Evolutionary conservation across 1,140 invertebrate genomes (phyloP), one percentile per base, ranked within the genome.

Genomic region (Eubasilissa regina): DNA sequence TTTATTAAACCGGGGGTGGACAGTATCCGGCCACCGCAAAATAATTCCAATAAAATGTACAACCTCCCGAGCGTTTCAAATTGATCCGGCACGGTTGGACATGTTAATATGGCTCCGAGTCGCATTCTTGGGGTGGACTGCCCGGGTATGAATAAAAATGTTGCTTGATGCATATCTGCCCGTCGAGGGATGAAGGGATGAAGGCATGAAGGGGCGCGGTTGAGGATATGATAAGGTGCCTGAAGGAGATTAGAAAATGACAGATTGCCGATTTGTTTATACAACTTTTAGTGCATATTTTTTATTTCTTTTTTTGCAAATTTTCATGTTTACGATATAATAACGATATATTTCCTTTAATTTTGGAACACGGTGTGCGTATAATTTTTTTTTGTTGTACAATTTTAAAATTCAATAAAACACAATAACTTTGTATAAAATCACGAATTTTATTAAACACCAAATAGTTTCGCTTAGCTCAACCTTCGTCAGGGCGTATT

Each of bases 41-140:
- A 72, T 25, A 56, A 75, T 75, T 56, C 72, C 72, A 75, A 75
- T 75, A 75, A 75, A 75, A 75, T 56, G 21, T 56, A 17, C 51
- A 56, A 10, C 17, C 21, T 21, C 55, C 55, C 55, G 17, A 74
- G 48, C 72, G 72, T 75, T 35, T 58, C 72, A 53, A 75, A 75
- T 75, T 75, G 72, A 75, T 56, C 48, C n/a, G 10, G 21, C 12
- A 21, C 70, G 51, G 35, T 25, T 13, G 45, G 70, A 73, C 70
- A 73, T 73, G 70, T 73, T 73, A 73, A 73, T 73, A 73, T 73
- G 12, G 13, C 70, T n/a, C 12, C n/a, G 4, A 17, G 62, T 45
- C 21, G 17, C 21, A 12, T 11, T 44, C 6, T 7, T 15, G 64
- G 64, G 64, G 64, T 9, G 64, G 35, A 25, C 15, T 19, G 55